Conservation (phyloP, 2,797 vertebrate genomes). For the Chromobotia macracanthus region DNA sequence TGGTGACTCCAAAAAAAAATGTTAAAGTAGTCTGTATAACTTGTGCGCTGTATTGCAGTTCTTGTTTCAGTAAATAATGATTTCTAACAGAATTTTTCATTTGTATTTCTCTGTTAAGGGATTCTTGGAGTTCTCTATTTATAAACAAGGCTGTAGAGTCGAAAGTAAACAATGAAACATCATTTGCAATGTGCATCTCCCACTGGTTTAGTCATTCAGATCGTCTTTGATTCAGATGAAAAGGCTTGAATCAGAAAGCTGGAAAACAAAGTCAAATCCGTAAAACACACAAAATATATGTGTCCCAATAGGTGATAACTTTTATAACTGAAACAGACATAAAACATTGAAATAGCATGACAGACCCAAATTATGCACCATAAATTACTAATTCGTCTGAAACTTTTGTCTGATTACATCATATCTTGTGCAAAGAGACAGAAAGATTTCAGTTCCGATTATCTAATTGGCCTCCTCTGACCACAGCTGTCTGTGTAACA, state of each 20-base stretch:
- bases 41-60: not conserved
- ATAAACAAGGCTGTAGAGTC: not conserved
- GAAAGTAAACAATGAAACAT: conserved; percentile 43
- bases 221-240: conserved; percentile 49
- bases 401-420: conserved; percentile 28
- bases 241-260: conserved; percentile 22
- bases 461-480: conserved; percentile 19
- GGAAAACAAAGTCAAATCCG: not conserved
- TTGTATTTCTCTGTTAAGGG: not conserved
- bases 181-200: conserved; percentile 31
- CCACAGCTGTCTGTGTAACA: conserved; percentile 11
- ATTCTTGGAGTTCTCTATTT: conserved; percentile 11
- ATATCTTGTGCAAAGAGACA: conserved; percentile 7
- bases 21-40: not conserved
- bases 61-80: not conserved
- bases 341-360: conserved; percentile 23
- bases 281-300: conserved; percentile 32
- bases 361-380: not conserved
- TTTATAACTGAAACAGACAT: conserved; percentile 33
- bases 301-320: conserved; percentile 23
- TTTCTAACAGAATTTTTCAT: not conserved
- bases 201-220: conserved; percentile 18
- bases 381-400: conserved; percentile 15
- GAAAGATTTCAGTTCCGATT: conserved; percentile 10
- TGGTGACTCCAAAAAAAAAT: not conserved